Base-by-base conservation (phyloP, 64 coral and sea anemone species). In the Montipora foliosa region DNA sequence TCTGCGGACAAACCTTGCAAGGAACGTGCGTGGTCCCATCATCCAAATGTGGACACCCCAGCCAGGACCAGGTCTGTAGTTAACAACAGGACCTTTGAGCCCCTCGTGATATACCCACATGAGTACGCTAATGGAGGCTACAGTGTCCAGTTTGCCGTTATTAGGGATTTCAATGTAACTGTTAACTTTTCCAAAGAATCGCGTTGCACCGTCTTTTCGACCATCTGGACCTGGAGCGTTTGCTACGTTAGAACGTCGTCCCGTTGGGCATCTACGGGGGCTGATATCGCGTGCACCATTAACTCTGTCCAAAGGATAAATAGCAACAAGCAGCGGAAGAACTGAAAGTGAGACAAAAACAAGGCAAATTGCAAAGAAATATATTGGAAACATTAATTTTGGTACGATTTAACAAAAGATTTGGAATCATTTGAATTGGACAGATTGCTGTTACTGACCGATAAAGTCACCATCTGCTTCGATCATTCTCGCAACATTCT, bases 161-260 rank as follows among this genome's bases (percentile, higher is more conserved):
- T 97, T 97, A 48, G 95, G 88, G 15, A 97, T 97, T 82, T 97
- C 92, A 8, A 97, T 83, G 67, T 88, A 97, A 44, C 95, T 97
- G 20, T 74, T 77, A 21, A 29, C 45, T 25, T 80, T 94, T 11
- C 95, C 95, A 61, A 74, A 88, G 48, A 97, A 97, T 57, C 85
- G 76, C 24, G 93, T 94, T 5, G 95, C 84, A 22, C 88, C 74
- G 15, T 81, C 88, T 68, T 47, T 90, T 67, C 89, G 81, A 47
- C 95, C 95, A 80, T 93, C 93, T 22, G 95, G 95, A 5, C 92
- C 92, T 48, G 75, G 89, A 22, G 72, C 92, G 52, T 83, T 60
- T 24, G 25, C 49, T 2, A 87, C 88, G 8, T 91, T 62, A 6
- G 58, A 50, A 11, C 86, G 17, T 14, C 77, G 61, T 53, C 88